Evolutionary conservation across 2,888 invertebrate species (phyloP), one percentile per base, ranked within the genome.

Genomic region (Abrostola tripartita): DNA sequence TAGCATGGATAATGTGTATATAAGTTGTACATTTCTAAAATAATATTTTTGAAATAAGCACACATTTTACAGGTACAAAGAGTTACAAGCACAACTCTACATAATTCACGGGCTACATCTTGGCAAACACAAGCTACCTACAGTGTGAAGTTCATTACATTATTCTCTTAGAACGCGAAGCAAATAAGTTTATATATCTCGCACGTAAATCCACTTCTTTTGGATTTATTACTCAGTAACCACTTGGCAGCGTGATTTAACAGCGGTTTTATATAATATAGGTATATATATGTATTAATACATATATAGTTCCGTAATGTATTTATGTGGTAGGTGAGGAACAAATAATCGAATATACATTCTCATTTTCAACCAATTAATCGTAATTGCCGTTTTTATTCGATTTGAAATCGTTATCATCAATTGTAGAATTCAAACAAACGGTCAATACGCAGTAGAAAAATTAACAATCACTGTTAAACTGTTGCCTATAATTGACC

Each of bases 211-310:
- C 53, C 47, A 42, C 47, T 71, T 60, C 71, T 54, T 71, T 71
- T 52, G 63, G 67, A 71, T 71, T 67, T 71, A 71, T 67, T 60
- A 49, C 71, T 9, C 35, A 49, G 56, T 40, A 54, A 63, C 59
- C 59, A 71, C 38, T 62, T 67, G 44, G 52, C 44, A 67, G 59
- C 35, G 58, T 71, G 58, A 71, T 67, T 71, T 71, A 71, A 62
- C 50, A 52, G 67, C 50, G 58, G 50, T 54, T 57, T 37, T 37
- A 47, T 50, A 12, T 8, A 37, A 35, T 14, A 37, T 24, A 4
- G 1, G 1, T 24, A 24, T 24, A 4, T 24, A 24, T 24, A 24
- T 24, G 24, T 24, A 24, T 24, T 24, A 2, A 24, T 24, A 24
- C 24, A 24, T 24, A 24, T 40, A 40, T 40, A 40, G 24, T 24